Percentiles rank a stretch among this genome's conserved stretches.
These are phyloP conservation scores for Diceros bicornis DNA, from an alignment of 2,797 vertebrate species.

Conservation along the genomic window DNA sequence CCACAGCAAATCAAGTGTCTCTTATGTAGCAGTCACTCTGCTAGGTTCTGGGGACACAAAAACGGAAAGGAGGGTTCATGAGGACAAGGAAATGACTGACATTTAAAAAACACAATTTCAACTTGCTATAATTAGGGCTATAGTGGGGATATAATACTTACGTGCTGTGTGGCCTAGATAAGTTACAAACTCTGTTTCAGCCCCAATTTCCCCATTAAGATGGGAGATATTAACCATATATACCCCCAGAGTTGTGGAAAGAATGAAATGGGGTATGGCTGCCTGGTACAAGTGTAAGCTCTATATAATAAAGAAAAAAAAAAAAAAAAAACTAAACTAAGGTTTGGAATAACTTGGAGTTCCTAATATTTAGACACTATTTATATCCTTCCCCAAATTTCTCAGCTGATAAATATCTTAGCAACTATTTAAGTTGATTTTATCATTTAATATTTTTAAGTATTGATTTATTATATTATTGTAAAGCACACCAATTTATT, in stretches of 20 bases:
- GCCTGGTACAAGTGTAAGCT: neutral
- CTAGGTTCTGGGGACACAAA: neutral
- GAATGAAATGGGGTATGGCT: neutral
- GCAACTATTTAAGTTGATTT: neutral
- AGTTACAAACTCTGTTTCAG: neutral
- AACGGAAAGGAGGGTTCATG: neutral
- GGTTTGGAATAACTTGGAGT: neutral
- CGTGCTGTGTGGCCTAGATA: neutral
- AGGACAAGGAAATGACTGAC: slow-evolving; percentile 44
- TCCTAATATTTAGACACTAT: neutral
- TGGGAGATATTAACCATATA: neutral
- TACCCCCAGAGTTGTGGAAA: neutral
- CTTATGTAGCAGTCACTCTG: neutral
- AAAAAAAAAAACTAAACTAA: neutral
- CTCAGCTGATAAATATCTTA: neutral
- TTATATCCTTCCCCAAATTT: neutral
- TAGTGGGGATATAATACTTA: neutral
- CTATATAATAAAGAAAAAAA: neutral
- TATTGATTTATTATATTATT: too few species aligned
- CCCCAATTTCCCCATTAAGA: neutral
- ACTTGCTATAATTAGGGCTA: neutral
- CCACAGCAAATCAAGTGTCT: neutral
- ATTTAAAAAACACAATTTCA: slow-evolving; percentile 50
- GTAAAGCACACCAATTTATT: neutral
- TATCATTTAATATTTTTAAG: slow-evolving; percentile 15